These are phyloP conservation scores for Malthinus seriepunctatus DNA, from an alignment of 2,888 invertebrate species.

Conservation along the genomic window DNA sequence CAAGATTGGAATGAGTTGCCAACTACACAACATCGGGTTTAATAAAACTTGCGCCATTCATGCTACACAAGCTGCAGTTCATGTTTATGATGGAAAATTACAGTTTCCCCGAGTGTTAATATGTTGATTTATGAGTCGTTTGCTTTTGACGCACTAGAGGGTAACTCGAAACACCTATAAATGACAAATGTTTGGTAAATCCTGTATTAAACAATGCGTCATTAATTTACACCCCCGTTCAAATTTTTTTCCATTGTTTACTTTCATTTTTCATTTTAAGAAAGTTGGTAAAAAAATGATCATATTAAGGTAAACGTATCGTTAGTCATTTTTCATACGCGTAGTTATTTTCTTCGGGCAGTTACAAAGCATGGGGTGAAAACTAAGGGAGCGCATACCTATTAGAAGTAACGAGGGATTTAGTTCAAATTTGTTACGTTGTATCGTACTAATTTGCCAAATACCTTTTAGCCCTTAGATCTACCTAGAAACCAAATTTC, in stretches of 20 bases:
- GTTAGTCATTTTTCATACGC: slow-evolving; percentile 15
- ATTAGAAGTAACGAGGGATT: slow-evolving; percentile 31
- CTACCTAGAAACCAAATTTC: slow-evolving; percentile 34
- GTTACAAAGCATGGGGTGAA: slow-evolving; percentile 24
- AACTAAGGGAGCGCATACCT: slow-evolving; percentile 22
- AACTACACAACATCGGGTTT: slow-evolving; percentile 21
- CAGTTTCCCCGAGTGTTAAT: slow-evolving; percentile 27
- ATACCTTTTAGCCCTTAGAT: slow-evolving; percentile 30
- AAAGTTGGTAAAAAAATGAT: not conserved
- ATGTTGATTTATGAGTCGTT: slow-evolving; percentile 26
- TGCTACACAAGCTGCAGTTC: slow-evolving; percentile 17
- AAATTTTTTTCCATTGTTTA: not conserved
- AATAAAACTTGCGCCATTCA: slow-evolving; percentile 26
- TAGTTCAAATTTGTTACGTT: slow-evolving; percentile 30
- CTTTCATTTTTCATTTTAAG: not conserved
- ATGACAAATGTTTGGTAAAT: not conserved
- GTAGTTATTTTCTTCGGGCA: slow-evolving; percentile 23
- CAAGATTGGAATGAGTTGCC: slow-evolving; percentile 29
- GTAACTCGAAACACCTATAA: not conserved
- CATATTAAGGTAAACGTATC: slow-evolving; percentile 4
- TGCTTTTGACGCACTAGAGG: slow-evolving; percentile 20
- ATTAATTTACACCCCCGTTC: not conserved
- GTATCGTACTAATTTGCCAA: slow-evolving; percentile 34
- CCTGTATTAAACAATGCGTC: not conserved
- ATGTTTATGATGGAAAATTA: slow-evolving; percentile 37